Conservation (phyloP, 2,888 invertebrate genomes). For the Drosophila barbarae region DNA sequence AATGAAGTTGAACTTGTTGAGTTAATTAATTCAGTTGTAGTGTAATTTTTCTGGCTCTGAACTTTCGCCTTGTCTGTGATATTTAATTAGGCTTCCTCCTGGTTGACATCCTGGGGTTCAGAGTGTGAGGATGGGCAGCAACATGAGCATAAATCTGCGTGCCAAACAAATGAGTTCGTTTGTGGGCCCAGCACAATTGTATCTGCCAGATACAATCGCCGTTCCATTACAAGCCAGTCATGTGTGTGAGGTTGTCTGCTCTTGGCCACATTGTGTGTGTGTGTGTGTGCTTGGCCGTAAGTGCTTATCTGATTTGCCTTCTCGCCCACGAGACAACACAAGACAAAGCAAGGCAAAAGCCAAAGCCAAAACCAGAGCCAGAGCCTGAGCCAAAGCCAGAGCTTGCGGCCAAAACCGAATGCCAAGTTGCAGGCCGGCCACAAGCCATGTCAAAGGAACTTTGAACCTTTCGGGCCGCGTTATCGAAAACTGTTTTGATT, state of each 20-base stretch:
- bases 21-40: slow-evolving; percentile 62
- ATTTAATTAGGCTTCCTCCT: slow-evolving; percentile 36
- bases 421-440: slow-evolving; percentile 9
- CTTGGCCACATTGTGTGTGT: slow-evolving; percentile 48
- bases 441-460: slow-evolving; percentile 39
- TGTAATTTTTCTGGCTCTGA: slow-evolving; percentile 34
- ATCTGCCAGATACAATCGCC: slow-evolving; percentile 69
- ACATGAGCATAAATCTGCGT: slow-evolving; percentile 61
- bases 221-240: slow-evolving; percentile 62
- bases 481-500: slow-evolving; percentile 48
- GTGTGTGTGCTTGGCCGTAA: slow-evolving; percentile 48
- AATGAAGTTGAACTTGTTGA: slow-evolving; percentile 58
- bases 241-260: slow-evolving; percentile 21
- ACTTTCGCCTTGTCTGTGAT: slow-evolving; percentile 19
- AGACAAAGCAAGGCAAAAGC: slow-evolving; percentile 8
- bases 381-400: slow-evolving; percentile 2
- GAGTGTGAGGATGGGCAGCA: slow-evolving; percentile 16
- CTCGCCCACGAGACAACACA: slow-evolving; percentile 39
- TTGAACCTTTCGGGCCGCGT: slow-evolving; percentile 45
- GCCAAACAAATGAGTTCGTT: slow-evolving; percentile 41
- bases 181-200: slow-evolving; percentile 50
- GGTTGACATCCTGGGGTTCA: slow-evolving; percentile 29
- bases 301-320: slow-evolving; percentile 66
- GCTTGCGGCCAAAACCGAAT: slow-evolving; percentile 3
- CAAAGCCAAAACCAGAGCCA: slow-evolving; percentile 2